Conservation (phyloP, 2,888 invertebrate species). For the Acrocera orbiculus region DNA sequence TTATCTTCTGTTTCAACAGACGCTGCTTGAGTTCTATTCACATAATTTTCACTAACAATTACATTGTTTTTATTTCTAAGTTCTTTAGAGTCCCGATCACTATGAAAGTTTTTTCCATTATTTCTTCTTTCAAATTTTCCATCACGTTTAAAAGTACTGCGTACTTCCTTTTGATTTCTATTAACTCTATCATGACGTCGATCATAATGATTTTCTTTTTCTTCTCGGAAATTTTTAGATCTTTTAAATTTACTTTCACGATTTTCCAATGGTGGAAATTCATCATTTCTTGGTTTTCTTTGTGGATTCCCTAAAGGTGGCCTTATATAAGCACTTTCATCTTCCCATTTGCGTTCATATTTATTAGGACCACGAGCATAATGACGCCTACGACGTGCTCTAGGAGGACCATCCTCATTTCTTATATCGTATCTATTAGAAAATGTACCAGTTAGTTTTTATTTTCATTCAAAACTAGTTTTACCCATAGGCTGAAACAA, state of each 20-base stretch:
- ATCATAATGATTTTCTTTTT: slow-evolving; percentile 27
- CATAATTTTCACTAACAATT: slow-evolving; percentile 1
- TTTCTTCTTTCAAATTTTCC: too few relatives aligned
- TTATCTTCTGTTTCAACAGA: too few relatives aligned
- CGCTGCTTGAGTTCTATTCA: background rate
- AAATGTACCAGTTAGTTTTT: slow-evolving; percentile 4
- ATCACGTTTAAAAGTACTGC: too few relatives aligned
- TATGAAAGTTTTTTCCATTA: background rate
- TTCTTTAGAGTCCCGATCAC: too few relatives aligned
- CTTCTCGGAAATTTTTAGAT: slow-evolving; percentile 17
- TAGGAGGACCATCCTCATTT: slow-evolving; percentile 78
- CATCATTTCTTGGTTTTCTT: slow-evolving; percentile 35
- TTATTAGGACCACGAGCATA: slow-evolving; percentile 86
- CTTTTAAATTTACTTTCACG: slow-evolving; percentile 14
- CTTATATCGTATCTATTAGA: slow-evolving; percentile 63
- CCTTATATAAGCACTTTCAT: slow-evolving; percentile 72
- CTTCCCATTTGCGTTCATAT: slow-evolving; percentile 84
- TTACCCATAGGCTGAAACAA: slow-evolving; percentile 76
- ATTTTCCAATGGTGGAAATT: slow-evolving; percentile 36
- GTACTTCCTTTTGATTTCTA: too few relatives aligned
- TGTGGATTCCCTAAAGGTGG: slow-evolving; percentile 24
- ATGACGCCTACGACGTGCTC: slow-evolving; percentile 65
- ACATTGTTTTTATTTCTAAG: too few relatives aligned
- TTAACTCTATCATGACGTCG: slow-evolving; percentile 15
- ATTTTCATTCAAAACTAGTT: slow-evolving; percentile 31